These are phyloP conservation scores for Drosophila suboccidentalis DNA, from an alignment of 2,888 invertebrate species.

Conservation along the genomic window DNA sequence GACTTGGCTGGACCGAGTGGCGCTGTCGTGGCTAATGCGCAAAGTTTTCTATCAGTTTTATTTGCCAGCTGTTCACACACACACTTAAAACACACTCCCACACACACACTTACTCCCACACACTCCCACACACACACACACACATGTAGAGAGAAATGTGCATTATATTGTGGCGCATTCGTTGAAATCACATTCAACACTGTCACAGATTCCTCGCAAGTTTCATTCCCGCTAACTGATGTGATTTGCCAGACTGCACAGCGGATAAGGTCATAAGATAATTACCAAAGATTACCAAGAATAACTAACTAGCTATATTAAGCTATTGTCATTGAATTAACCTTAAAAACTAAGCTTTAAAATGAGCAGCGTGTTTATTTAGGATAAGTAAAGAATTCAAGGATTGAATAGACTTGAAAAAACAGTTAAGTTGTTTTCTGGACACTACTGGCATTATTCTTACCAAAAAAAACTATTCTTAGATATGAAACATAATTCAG, in stretches of 20 bases:
- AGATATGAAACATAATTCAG: too few species aligned
- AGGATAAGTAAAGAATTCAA: neutral
- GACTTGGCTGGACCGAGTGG: conserved; percentile 76
- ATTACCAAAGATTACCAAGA: conserved; percentile 9
- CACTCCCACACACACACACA: neutral
- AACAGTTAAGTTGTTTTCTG: neutral
- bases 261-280: conserved; percentile 12
- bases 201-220: conserved; percentile 27
- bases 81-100: conserved; percentile 14
- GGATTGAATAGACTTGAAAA: neutral
- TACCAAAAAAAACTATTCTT: neutral
- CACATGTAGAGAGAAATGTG: conserved; percentile 26
- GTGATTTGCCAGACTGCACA: conserved; percentile 18
- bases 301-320: conserved; percentile 1
- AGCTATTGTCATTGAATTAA: neutral
- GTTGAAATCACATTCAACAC: conserved; percentile 37
- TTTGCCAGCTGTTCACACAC: conserved; percentile 65
- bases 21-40: conserved; percentile 74
- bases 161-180: conserved; percentile 48
- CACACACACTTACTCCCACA: neutral
- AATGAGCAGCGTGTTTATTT: neutral
- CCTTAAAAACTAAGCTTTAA: neutral
- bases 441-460: neutral
- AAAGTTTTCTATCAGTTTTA: conserved; percentile 68
- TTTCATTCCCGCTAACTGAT: conserved; percentile 11